Evolutionary conservation across 2,113 vertebrate genomes (phyloP).

Genomic region (Ailuropoda melanoleuca): DNA sequence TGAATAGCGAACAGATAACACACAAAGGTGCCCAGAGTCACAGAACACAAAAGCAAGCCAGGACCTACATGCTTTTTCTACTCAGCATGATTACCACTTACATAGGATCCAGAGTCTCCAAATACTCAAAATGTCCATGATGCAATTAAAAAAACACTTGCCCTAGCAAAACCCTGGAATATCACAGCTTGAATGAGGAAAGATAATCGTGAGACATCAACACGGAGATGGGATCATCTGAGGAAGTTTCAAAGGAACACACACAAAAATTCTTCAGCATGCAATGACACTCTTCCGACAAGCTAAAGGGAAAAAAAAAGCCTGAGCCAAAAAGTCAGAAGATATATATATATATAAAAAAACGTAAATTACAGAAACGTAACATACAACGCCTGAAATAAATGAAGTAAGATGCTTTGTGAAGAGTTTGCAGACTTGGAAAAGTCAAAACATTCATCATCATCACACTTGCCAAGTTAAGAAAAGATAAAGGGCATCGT

Average conservation of each 20-base stretch:
- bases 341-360: neutral
- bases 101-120: neutral
- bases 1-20: neutral
- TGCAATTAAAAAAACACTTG: fast-evolving
- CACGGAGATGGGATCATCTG: fast-evolving
- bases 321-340: neutral
- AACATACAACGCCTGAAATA: neutral
- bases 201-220: neutral
- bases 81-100: no score
- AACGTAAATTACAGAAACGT: neutral
- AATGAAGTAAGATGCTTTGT: neutral
- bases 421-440: neutral
- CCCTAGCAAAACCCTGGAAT: no score
- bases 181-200: neutral
- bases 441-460: neutral
- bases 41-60: neutral
- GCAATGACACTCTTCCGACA: no score
- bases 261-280: neutral
- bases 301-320: neutral
- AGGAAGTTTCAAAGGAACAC: neutral
- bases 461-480: no score
- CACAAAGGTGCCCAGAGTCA: neutral
- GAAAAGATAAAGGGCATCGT: neutral
- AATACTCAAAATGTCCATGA: neutral
- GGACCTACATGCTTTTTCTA: no score